Evolutionary conservation across 2,113 vertebrate genomes (phyloP).

Genomic region (Meles meles): DNA sequence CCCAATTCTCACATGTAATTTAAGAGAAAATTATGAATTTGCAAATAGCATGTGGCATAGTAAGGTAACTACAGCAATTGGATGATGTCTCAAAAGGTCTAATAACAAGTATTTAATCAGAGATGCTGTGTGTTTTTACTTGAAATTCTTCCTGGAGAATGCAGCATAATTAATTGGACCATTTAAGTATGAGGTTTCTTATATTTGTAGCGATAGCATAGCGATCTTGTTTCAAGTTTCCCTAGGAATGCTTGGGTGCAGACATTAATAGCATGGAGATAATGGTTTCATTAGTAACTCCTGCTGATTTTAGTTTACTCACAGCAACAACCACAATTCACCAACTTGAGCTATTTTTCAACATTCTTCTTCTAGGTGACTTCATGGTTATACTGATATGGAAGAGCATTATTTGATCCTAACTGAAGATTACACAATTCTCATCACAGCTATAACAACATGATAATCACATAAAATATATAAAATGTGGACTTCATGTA

Average conservation of each 20-base stretch:
- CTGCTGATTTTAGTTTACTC: neutral
- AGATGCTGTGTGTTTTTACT: neutral
- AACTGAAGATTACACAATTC: neutral
- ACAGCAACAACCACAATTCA: neutral
- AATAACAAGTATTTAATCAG: neutral
- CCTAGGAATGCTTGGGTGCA: neutral
- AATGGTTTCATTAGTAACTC: neutral
- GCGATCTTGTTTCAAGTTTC: neutral
- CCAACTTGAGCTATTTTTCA: neutral
- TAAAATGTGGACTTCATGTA: neutral
- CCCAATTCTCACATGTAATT: neutral
- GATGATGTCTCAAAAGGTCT: neutral
- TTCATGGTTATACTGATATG: neutral
- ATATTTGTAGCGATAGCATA: neutral
- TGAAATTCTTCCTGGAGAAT: slow-evolving; percentile 12
- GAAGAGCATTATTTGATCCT: neutral
- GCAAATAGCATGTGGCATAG: neutral
- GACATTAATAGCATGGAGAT: neutral
- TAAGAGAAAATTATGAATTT: slow-evolving; percentile 27
- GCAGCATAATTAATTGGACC: neutral
- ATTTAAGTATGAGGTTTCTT: neutral
- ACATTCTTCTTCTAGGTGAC: neutral
- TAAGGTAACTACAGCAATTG: neutral
- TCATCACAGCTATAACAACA: neutral
- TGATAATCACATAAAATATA: neutral